phyloP scores from a whole-genome alignment of 2,113 vertebrate genomes.

The Corythornis madagascariensis region DNA sequence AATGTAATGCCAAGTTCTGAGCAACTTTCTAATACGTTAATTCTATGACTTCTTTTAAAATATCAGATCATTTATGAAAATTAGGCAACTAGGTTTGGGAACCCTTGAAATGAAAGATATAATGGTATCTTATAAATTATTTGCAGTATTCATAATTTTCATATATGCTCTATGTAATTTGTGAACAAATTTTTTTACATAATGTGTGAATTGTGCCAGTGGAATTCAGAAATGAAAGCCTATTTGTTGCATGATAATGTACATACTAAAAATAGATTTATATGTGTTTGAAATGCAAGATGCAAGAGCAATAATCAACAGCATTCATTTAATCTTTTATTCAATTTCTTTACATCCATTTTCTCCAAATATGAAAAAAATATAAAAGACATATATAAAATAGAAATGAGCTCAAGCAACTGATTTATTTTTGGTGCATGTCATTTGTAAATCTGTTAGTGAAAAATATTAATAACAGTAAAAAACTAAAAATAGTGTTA shows the following conservation, averaged over 20 bases:
- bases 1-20: neutral
- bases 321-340: neutral
- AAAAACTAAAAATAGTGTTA: neutral
- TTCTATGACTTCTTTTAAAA: neutral
- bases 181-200: neutral
- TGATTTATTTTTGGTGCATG: neutral
- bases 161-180: neutral
- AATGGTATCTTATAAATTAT: neutral
- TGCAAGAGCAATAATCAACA: neutral
- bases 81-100: neutral
- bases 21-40: neutral
- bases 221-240: neutral
- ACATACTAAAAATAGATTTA: neutral
- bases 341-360: conserved; percentile 4
- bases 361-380: neutral
- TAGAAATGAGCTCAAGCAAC: neutral
- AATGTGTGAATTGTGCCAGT: neutral
- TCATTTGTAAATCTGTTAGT: neutral
- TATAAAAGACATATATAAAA: neutral
- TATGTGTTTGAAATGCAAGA: neutral
- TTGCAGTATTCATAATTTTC: conserved; percentile 1
- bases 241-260: neutral
- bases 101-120: neutral
- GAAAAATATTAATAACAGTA: neutral
- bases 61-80: neutral